Evolutionary conservation across 2,797 vertebrate genomes (phyloP).

Genomic region (Esox masquinongy): DNA sequence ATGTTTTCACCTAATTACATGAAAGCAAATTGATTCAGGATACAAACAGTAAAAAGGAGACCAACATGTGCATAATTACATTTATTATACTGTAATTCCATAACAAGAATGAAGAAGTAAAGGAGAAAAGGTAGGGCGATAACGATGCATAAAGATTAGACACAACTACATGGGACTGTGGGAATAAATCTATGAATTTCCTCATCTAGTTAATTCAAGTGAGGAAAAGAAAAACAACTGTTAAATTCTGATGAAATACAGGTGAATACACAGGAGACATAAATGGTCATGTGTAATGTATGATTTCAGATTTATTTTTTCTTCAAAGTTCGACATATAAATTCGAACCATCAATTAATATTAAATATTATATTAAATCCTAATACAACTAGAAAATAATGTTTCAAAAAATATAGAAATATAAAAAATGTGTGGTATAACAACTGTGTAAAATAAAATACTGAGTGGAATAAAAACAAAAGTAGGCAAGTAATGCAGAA

Average conservation of each 20-base stretch:
- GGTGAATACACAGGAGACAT: conserved; percentile 21
- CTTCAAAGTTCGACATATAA: conserved; percentile 26
- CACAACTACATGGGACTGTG: background rate
- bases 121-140: conserved; percentile 18
- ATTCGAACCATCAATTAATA: conserved; percentile 54
- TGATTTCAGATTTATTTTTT: conserved; percentile 35
- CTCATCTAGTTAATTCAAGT: conserved; percentile 13
- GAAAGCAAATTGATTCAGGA: background rate
- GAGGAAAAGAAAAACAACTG: conserved; percentile 17
- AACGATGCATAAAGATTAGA: background rate
- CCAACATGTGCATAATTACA: conserved; percentile 29
- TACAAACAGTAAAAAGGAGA: background rate
- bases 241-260: conserved; percentile 17
- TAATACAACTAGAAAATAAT: conserved; percentile 49
- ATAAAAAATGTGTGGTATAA: conserved; percentile 52
- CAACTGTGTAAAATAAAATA: conserved; percentile 59
- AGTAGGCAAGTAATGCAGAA: conserved; percentile 48
- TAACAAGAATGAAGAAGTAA: conserved; percentile 27
- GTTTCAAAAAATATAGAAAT: conserved; percentile 43
- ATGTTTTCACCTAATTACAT: background rate
- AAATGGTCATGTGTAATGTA: conserved; percentile 9
- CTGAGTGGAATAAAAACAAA: conserved; percentile 35
- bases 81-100: conserved; percentile 45
- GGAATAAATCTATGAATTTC: background rate
- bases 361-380: conserved; percentile 40